phyloP scores from a whole-genome alignment of 2,797 vertebrate genomes.

The Notoglanidium macrostoma region DNA sequence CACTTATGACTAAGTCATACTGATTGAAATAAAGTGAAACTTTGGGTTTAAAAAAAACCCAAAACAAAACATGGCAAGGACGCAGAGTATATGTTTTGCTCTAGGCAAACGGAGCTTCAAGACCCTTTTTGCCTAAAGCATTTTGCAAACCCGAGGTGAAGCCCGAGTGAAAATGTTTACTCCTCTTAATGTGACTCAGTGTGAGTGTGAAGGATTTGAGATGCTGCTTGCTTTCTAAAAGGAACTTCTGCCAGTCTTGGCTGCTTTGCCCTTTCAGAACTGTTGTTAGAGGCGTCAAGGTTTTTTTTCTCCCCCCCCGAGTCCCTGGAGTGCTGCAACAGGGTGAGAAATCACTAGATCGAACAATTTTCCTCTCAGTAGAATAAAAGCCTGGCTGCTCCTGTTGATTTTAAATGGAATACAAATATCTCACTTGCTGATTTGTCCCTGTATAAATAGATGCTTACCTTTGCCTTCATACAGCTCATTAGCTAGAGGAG shows the following conservation, averaged over 20 bases:
- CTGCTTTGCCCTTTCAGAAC: slow-evolving; percentile 34
- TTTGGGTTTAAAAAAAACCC: not conserved
- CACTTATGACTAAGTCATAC: not conserved
- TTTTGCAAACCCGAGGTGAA: slow-evolving; percentile 31
- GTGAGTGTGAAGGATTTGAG: slow-evolving; percentile 31
- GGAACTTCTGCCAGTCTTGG: slow-evolving; percentile 13
- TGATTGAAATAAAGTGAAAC: slow-evolving; percentile 24
- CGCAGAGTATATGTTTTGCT: slow-evolving; percentile 32
- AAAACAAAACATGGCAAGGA: not conserved
- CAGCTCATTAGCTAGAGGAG: slow-evolving; percentile 41
- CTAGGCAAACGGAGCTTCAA: slow-evolving; percentile 16
- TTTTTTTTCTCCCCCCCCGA: slow-evolving; percentile 4
- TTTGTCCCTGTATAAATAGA: slow-evolving; percentile 37
- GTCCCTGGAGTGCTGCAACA: slow-evolving; percentile 43
- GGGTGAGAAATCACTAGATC: slow-evolving; percentile 45
- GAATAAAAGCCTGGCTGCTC: slow-evolving; percentile 28
- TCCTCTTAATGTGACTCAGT: slow-evolving; percentile 34
- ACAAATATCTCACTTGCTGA: slow-evolving; percentile 44
- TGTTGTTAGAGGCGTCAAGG: slow-evolving; percentile 36
- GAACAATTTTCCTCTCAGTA: slow-evolving; percentile 35
- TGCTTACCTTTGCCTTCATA: slow-evolving; percentile 24
- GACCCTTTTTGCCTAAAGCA: slow-evolving; percentile 19
- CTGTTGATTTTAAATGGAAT: slow-evolving; percentile 49
- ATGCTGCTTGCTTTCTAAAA: slow-evolving; percentile 24
- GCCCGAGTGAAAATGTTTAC: slow-evolving; percentile 29